These are phyloP conservation scores for Pampusana beccarii DNA, from an alignment of 2,113 vertebrate species.

Conservation along the genomic window DNA sequence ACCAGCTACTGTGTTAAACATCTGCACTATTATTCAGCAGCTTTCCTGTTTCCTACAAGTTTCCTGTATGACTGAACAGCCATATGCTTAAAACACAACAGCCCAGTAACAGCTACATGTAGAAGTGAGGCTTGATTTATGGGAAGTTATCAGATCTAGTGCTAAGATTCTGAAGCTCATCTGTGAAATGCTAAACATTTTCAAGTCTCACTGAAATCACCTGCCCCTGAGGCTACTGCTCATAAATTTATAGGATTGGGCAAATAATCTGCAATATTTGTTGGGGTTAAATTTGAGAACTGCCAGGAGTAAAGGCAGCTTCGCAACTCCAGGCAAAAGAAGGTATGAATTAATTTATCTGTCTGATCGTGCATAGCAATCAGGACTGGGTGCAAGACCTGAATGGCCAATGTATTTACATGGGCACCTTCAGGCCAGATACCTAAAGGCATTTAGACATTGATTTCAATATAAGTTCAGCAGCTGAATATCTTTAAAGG, in stretches of 20 bases:
- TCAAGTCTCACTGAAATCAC: not conserved
- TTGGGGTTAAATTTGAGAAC: slow-evolving; percentile 14
- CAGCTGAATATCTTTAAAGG: not conserved
- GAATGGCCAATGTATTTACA: not conserved
- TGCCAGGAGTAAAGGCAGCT: not conserved
- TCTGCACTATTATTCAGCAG: slow-evolving; percentile 38
- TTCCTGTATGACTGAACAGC: slow-evolving; percentile 71
- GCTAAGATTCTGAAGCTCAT: not conserved
- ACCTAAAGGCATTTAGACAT: not conserved
- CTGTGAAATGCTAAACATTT: not conserved
- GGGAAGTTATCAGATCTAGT: not conserved
- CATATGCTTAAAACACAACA: slow-evolving; percentile 69
- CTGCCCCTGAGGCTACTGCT: not conserved
- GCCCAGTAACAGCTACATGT: slow-evolving; percentile 23
- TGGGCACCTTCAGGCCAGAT: not conserved
- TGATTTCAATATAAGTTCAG: not conserved
- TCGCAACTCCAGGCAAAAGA: not conserved
- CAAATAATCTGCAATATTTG: not conserved
- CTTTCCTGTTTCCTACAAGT: slow-evolving; percentile 59
- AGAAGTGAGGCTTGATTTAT: not conserved
- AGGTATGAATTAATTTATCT: not conserved
- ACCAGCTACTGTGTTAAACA: slow-evolving; percentile 18
- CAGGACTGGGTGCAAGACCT: not conserved
- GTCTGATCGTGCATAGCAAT: not conserved
- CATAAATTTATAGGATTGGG: not conserved